These are phyloP conservation scores for Calephelis nemesis DNA, from an alignment of 1,140 invertebrate genomes.

Conservation along the genomic window DNA sequence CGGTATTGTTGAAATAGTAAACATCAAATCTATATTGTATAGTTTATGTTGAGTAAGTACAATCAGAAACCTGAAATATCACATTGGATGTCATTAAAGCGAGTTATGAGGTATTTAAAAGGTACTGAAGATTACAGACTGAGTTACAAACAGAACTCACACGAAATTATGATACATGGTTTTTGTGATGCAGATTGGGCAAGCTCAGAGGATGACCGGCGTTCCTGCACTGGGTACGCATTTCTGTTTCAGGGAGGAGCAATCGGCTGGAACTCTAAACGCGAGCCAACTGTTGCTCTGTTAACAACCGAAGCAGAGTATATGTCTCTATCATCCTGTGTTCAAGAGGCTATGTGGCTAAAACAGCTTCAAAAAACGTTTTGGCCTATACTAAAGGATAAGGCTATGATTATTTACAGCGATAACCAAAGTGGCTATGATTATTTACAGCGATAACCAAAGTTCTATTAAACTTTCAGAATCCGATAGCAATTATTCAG, in stretches of 20 bases:
- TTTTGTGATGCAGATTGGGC: conserved; percentile 68
- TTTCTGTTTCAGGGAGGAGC: no score
- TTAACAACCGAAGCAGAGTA: no score
- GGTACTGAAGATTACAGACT: no score
- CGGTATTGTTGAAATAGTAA: no score
- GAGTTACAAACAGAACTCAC: conserved; percentile 33
- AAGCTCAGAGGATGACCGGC: conserved; percentile 31
- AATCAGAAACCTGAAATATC: no score
- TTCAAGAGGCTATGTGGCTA: conserved; percentile 36
- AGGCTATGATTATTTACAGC: conserved; percentile 34
- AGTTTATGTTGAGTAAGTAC: no score
- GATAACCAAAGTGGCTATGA: conserved; percentile 41
- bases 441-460: conserved; percentile 40
- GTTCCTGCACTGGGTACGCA: conserved; percentile 43
- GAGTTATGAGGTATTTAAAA: no score
- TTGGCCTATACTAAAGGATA: conserved; percentile 28
- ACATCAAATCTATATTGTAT: no score
- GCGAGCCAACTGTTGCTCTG: no score
- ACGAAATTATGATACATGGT: conserved; percentile 34
- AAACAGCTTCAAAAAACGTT: no score
- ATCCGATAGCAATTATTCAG: conserved; percentile 33
- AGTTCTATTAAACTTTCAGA: conserved; percentile 41
- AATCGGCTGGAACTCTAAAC: no score
- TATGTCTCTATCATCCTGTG: conserved; percentile 34
- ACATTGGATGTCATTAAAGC: no score